phyloP scores from a whole-genome alignment of 1,140 invertebrate species.

The Oreohelix idahoensis region DNA sequence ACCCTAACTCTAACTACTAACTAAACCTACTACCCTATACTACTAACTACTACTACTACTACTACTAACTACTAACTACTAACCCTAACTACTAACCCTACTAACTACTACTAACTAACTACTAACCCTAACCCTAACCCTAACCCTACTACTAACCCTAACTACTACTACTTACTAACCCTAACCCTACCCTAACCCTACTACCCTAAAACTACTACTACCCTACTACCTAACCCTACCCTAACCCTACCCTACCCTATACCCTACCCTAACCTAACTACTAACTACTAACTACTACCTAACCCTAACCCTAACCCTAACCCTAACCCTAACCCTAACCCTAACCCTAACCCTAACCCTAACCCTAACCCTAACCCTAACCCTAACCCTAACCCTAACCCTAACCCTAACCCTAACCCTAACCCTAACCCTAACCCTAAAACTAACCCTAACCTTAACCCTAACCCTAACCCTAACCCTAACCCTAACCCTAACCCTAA shows the following conservation, averaged over 20 bases:
- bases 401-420: background rate
- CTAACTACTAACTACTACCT: constrained; percentile 39
- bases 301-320: constrained; percentile 43
- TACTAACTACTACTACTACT: background rate
- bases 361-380: constrained; percentile 49
- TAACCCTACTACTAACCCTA: constrained; percentile 32
- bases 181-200: constrained; percentile 47
- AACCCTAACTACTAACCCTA: constrained; percentile 21
- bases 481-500: constrained; percentile 42
- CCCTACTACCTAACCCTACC: constrained; percentile 40
- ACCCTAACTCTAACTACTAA: constrained; percentile 41
- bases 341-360: constrained; percentile 47
- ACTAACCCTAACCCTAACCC: constrained; percentile 32
- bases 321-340: constrained; percentile 46
- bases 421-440: background rate
- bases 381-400: constrained; percentile 25
- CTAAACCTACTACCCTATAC: constrained; percentile 34
- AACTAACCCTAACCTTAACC: constrained; percentile 8
- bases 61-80: constrained; percentile 22
- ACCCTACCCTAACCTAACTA: constrained; percentile 41
- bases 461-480: constrained; percentile 36
- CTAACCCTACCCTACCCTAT: constrained; percentile 21
- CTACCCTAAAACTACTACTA: constrained; percentile 37
- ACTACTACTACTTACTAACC: constrained; percentile 37
- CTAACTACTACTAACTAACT: constrained; percentile 19